phyloP scores from a whole-genome alignment of 2,888 invertebrate genomes.

The Ectobius pallidus region DNA sequence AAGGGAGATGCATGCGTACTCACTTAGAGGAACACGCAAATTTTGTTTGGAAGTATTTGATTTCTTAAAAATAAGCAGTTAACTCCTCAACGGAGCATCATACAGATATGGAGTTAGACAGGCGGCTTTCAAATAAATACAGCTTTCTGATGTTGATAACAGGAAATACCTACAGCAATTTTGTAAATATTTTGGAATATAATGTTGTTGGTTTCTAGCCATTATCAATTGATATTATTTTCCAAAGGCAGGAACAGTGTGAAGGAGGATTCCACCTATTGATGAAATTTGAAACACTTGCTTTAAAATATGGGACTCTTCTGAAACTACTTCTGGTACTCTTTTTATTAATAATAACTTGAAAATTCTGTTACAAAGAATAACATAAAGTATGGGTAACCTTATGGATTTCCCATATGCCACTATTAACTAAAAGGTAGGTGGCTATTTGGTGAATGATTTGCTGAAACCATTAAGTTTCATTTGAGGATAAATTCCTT shows the following conservation, averaged over 20 bases:
- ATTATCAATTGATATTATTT: neutral
- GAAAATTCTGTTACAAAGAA: neutral
- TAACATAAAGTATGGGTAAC: too few species aligned
- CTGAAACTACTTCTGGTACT: neutral
- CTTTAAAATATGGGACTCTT: neutral
- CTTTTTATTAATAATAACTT: neutral
- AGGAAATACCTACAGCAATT: neutral
- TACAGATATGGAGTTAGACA: neutral
- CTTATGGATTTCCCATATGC: too few species aligned
- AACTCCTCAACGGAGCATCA: neutral
- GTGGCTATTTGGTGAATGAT: too few species aligned
- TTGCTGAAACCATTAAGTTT: too few species aligned
- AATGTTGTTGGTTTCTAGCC: neutral
- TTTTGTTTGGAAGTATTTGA: neutral
- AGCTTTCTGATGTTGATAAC: too few species aligned
- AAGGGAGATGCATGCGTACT: neutral
- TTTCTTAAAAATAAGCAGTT: neutral
- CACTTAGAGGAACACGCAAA: neutral
- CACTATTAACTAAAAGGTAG: too few species aligned
- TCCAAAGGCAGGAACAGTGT: too few species aligned
- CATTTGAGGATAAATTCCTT: too few species aligned
- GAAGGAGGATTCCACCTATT: too few species aligned
- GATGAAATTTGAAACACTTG: neutral
- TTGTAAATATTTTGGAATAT: neutral
- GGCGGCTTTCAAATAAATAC: neutral